Base-by-base conservation (phyloP, 2,888 invertebrate genomes). In the Allophyes oxyacanthae region DNA sequence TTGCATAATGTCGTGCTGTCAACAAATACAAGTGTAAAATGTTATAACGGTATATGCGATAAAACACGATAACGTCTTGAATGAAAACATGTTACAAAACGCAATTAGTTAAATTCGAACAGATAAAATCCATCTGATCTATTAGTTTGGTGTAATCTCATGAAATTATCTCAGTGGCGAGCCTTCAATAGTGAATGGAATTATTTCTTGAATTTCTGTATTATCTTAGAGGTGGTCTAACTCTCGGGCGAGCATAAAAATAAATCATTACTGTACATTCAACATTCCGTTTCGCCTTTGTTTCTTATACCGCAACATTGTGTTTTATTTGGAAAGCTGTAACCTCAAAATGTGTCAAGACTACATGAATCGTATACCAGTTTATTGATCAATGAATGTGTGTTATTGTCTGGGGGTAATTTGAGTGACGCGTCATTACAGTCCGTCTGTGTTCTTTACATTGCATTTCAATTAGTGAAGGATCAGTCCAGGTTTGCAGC, bases 61-160 rank as follows among this genome's bases (percentile, higher is more conserved):
- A 61, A 66, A 72, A 63, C 62, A 14, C 45, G 75, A 77, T 81
- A 79, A 72, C 61, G 57, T 69, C 64, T 69, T 43, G 45, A 78
- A 77, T 77, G 69, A 85, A 85, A 85, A 81, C 81, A 72, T 81
- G 78, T 83, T 85, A 85, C 83, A 82, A 81, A 85, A 83, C 64
- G 84, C 86, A 86, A 89, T 89, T 89, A 87, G 84, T 87, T 82
- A 84, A 84, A 86, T 86, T 81, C 74, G 62, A 75, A 62, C 62
- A 82, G 88, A 89, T 89, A 87, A 84, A 75, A 86, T 87, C 84
- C 72, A 79, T 85, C 84, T 78, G 83, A 83, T 86, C 83, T 84
- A 84, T 85, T 84, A 81, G 77, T 78, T 80, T 62, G 71, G 62
- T 73, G 77, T 79, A 80, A 87, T 86, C 84, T 79, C 54, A 68